Percentiles rank a stretch among this genome's conserved stretches.
phyloP scores from a whole-genome alignment of 2,888 invertebrate species.

The Drosophila heteroneura region DNA sequence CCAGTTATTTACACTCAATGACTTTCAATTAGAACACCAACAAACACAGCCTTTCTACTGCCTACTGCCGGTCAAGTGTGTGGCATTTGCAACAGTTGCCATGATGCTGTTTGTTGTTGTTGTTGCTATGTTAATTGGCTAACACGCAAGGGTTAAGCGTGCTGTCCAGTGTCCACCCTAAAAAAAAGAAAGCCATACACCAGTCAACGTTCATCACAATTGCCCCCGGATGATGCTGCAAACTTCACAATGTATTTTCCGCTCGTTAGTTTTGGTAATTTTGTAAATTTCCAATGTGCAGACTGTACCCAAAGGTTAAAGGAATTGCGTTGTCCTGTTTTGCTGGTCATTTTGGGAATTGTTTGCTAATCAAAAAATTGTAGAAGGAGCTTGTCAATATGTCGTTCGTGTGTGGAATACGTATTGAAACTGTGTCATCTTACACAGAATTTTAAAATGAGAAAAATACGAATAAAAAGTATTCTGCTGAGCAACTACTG shows the following conservation, averaged over 20 bases:
- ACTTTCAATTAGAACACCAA: constrained; percentile 74
- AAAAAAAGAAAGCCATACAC: constrained; percentile 8
- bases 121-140: constrained; percentile 70
- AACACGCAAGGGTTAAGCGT: constrained; percentile 65
- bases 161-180: constrained; percentile 28
- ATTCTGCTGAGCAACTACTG: not conserved
- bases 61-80: constrained; percentile 54
- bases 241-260: constrained; percentile 74
- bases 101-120: constrained; percentile 13
- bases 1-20: constrained; percentile 69
- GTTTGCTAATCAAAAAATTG: constrained; percentile 13
- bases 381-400: constrained; percentile 10
- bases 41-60: constrained; percentile 29
- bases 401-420: constrained; percentile 22
- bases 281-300: constrained; percentile 37
- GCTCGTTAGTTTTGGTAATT: constrained; percentile 68
- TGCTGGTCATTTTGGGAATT: constrained; percentile 53
- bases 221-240: constrained; percentile 54
- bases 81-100: constrained; percentile 18
- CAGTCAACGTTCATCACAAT: constrained; percentile 36
- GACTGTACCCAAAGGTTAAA: constrained; percentile 29
- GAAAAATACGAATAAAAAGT: not conserved
- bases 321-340: constrained; percentile 9
- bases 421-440: not conserved
- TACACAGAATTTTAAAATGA: not conserved